phyloP scores from a whole-genome alignment of 1,140 invertebrate genomes.

The Drusus annulatus region DNA sequence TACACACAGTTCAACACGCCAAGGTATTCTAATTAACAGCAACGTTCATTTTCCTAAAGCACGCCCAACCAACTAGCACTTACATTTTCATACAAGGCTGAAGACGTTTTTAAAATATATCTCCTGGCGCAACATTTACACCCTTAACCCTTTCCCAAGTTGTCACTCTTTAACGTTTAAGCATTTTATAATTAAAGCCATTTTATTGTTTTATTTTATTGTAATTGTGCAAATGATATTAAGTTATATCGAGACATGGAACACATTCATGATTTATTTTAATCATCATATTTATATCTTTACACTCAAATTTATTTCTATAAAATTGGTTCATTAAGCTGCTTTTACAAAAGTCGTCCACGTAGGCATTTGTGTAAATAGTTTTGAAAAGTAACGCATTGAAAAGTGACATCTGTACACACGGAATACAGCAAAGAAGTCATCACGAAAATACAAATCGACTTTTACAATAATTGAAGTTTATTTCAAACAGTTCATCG shows the following conservation, averaged over 20 bases:
- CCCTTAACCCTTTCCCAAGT: neutral
- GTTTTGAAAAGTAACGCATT: too few relatives aligned
- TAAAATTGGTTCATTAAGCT: too few relatives aligned
- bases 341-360: too few relatives aligned
- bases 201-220: slow-evolving; percentile 36
- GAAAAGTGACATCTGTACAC: too few relatives aligned
- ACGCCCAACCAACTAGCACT: neutral
- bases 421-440: too few relatives aligned
- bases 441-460: too few relatives aligned
- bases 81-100: neutral
- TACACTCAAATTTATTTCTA: neutral
- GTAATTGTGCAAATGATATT: slow-evolving; percentile 54
- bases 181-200: neutral
- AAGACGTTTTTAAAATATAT: neutral
- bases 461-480: too few relatives aligned
- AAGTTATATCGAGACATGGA: slow-evolving; percentile 51
- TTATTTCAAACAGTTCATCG: too few relatives aligned
- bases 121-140: neutral
- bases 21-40: neutral
- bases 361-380: too few relatives aligned
- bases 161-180: neutral
- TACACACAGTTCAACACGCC: neutral
- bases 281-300: neutral
- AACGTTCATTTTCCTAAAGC: slow-evolving; percentile 14
- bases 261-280: neutral